Percentiles rank a stretch among this genome's conserved stretches.
Evolutionary conservation across 2,888 invertebrate species (phyloP).

Genomic region (Nephrocerus scutellatus): DNA sequence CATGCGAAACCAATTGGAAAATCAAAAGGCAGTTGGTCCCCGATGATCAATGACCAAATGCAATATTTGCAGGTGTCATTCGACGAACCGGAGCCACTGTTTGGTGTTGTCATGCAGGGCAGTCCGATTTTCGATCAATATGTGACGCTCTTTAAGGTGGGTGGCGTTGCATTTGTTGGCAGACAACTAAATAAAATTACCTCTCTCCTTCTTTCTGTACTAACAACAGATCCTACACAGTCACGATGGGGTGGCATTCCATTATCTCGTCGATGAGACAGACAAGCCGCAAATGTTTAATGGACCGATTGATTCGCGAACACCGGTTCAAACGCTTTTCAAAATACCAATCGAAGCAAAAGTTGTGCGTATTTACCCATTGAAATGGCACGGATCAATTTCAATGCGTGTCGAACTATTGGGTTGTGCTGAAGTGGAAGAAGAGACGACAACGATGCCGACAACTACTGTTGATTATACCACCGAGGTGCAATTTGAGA

Average conservation of each 20-base stretch:
- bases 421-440: slow-evolving; percentile 53
- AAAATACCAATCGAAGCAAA: slow-evolving; percentile 67
- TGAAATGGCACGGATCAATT: slow-evolving; percentile 66
- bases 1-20: slow-evolving; percentile 36
- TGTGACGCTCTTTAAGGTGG: slow-evolving; percentile 66
- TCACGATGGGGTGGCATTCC: slow-evolving; percentile 57
- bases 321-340: slow-evolving; percentile 59
- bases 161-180: neutral
- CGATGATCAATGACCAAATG: slow-evolving; percentile 52
- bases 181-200: neutral
- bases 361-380: slow-evolving; percentile 63
- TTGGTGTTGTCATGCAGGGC: slow-evolving; percentile 68
- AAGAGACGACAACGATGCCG: slow-evolving; percentile 12
- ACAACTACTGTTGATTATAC: too few relatives aligned
- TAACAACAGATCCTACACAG: slow-evolving; percentile 53
- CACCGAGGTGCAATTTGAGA: too few relatives aligned
- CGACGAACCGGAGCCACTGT: slow-evolving; percentile 59
- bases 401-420: slow-evolving; percentile 66
- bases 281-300: slow-evolving; percentile 60
- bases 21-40: slow-evolving; percentile 61
- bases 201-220: neutral
- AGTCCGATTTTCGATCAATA: slow-evolving; percentile 61
- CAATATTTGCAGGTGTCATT: slow-evolving; percentile 68
- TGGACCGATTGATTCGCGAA: slow-evolving; percentile 59
- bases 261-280: slow-evolving; percentile 52